phyloP scores from a whole-genome alignment of 2,797 vertebrate species.

The Semotilus atromaculatus region DNA sequence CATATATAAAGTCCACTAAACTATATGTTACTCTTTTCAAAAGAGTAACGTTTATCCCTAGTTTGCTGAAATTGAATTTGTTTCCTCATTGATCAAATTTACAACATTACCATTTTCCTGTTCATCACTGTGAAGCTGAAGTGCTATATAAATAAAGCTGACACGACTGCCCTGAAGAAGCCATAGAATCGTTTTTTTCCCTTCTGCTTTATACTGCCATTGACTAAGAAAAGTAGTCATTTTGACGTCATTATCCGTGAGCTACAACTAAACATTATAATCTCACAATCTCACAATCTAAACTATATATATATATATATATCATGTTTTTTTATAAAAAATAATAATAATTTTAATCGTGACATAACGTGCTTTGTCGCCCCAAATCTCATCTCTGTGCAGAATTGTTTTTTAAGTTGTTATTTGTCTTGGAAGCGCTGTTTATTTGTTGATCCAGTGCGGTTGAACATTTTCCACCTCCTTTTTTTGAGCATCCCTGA shows the following conservation, averaged over 20 bases:
- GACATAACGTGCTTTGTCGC: conserved; percentile 3
- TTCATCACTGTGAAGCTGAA: background rate
- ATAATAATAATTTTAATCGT: too few relatives aligned
- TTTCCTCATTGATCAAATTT: background rate
- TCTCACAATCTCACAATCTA: too few relatives aligned
- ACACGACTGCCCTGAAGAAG: background rate
- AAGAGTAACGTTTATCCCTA: background rate
- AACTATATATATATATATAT: conserved; percentile 36
- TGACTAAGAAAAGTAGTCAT: background rate
- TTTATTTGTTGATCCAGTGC: conserved; percentile 23
- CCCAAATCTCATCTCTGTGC: background rate
- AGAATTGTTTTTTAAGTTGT: conserved; percentile 11
- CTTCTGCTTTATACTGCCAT: background rate
- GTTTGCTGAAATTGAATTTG: background rate
- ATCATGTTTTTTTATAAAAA: too few relatives aligned
- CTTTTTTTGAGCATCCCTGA: background rate
- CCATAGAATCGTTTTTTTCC: background rate
- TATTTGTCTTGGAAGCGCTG: conserved; percentile 30
- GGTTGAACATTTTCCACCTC: background rate
- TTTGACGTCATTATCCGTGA: background rate
- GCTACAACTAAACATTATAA: background rate
- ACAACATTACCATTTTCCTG: background rate
- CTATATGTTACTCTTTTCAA: background rate
- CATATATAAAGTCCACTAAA: background rate
- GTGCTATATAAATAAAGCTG: background rate